Base-by-base conservation (phyloP, 2,888 invertebrate genomes). In the Ashinkailepas kermadecensis region DNA sequence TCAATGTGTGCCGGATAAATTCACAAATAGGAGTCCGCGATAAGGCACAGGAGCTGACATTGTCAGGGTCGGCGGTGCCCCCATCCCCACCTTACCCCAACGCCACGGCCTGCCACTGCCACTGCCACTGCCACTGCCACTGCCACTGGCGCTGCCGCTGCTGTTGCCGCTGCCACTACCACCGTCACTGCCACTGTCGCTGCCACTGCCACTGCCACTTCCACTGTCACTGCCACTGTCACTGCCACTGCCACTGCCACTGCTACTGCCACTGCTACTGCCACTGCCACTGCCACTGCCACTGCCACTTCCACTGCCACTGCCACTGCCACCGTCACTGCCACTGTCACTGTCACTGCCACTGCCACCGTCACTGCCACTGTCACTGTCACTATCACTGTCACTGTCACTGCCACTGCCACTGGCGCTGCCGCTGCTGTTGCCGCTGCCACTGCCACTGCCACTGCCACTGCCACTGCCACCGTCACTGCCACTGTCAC, bases 261-360 rank as follows among this genome's bases (percentile, higher is more conserved):
- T 57, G 15, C 59, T 8, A 15, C 80, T 57, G 54, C 6, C 54
- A 54, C 67, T n/a, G 67, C 4, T 4, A 65, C 67, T n/a, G 67
- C 4, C 67, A 65, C 67, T n/a, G 67, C 4, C 67, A 65, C 67
- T 21, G 67, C 4, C 67, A 65, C 67, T n/a, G 67, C 4, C 67
- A 65, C 67, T 25, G 67, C 4, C 67, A 65, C 67, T n/a, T 1
- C 4, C 67, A 65, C 67, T n/a, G 67, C 4, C 67, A 65, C 67
- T 21, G 67, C 4, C 25, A 65, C 67, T 21, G 67, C 4, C 67
- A 65, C 67, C 4, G 67, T n/a, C 67, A 65, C 67, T n/a, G 67
- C 67, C 4, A 65, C 67, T n/a, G 67, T n/a, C 67, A 65, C 67
- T n/a, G 67, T n/a, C 67, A 65, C 80, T 56, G 56, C 59, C 54